Percentiles rank a stretch among this genome's conserved stretches.
phyloP scores from a whole-genome alignment of 2,888 invertebrate species.

The Camptogramma bilineatum region DNA sequence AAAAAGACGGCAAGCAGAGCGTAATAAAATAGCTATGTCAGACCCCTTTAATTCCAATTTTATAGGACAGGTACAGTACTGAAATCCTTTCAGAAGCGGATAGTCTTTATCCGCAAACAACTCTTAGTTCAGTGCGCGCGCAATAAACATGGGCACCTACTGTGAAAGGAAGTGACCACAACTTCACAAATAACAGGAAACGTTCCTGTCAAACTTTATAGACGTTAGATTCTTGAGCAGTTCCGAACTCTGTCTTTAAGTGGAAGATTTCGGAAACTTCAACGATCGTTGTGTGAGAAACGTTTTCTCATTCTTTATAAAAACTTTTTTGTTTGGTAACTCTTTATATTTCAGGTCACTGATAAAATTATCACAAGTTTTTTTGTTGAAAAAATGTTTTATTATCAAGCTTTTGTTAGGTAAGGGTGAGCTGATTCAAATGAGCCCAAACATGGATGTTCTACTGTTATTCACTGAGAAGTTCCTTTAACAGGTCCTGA shows the following conservation, averaged over 20 bases:
- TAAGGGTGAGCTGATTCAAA: too few species aligned
- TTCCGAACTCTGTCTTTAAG: constrained; percentile 27
- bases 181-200: constrained; percentile 33
- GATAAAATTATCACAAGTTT: too few species aligned
- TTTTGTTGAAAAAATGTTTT: too few species aligned
- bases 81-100: constrained; percentile 44
- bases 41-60: constrained; percentile 37
- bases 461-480: too few species aligned
- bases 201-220: constrained; percentile 31
- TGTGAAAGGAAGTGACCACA: constrained; percentile 34
- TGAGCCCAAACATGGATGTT: too few species aligned
- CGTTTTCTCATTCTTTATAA: constrained; percentile 12
- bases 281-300: constrained; percentile 15
- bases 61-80: constrained; percentile 40
- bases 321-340: not conserved
- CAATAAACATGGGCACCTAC: constrained; percentile 39
- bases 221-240: constrained; percentile 29
- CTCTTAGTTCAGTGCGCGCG: constrained; percentile 31
- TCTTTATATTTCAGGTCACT: not conserved
- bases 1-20: constrained; percentile 25
- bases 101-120: constrained; percentile 45
- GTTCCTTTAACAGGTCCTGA: too few species aligned
- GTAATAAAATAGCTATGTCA: constrained; percentile 34
- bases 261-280: constrained; percentile 22
- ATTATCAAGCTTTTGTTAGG: too few species aligned